Base-by-base conservation (phyloP, 2,888 invertebrate genomes). In the Euphydryas editha region DNA sequence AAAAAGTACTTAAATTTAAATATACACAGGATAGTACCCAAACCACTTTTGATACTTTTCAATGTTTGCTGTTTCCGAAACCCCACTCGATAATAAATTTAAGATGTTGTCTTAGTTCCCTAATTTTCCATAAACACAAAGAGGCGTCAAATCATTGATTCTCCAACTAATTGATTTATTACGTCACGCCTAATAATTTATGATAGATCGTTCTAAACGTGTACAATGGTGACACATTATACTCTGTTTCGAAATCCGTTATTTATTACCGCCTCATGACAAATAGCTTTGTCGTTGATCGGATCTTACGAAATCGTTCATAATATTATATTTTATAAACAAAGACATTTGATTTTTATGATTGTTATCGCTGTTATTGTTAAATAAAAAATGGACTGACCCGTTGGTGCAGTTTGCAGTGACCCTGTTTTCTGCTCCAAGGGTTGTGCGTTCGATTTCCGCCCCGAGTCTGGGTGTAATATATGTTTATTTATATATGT, bases 241-340 rank as follows among this genome's bases (percentile, higher is more conserved):
- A 71, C 70, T 62, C 59, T 70, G 63, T 71, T 73, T 69, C 66
- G 62, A 74, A 75, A 76, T 76, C 72, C 66, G 71, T 75, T 73
- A 75, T 74, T 76, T 70, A 70, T 74, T 67, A 67, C 67, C 15
- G 24, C n/a, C 39, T 49, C 58, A 64, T 75, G 74, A 77, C 73
- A 70, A 75, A 75, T 68, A 46, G 62, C 20, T 59, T 64, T 59
- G 20, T 21, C 20, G 58, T 54, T 36, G 63, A 59, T 64, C 30
- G 20, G 44, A 64, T 64, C 63, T 63, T 63, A 54, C 59, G 58
- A 49, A 58, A 63, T n/a, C 30, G 30, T 36, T 54, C 36, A 36
- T 17, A 54, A 21, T 54, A 54, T 54, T 54, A n/a, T n/a, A n/a
- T 8, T 7, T 36, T 36, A 54, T 54, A 49, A 49, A 30, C 30